Evolutionary conservation across 1,140 invertebrate genomes (phyloP).

Genomic region (Physella acuta): DNA sequence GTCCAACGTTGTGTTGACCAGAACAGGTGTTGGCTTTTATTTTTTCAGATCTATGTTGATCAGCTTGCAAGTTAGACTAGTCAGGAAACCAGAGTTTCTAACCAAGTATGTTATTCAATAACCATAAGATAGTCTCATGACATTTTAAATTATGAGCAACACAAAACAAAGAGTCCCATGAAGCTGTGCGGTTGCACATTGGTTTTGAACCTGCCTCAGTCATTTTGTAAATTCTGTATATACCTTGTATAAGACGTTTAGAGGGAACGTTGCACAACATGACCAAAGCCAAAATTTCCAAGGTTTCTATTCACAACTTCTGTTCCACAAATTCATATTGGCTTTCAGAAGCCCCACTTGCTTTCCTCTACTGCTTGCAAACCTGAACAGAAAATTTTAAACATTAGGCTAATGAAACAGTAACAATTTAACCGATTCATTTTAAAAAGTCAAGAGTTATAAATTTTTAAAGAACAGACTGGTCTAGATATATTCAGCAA

Average conservation of each 20-base stretch:
- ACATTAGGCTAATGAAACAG: no score
- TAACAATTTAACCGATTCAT: no score
- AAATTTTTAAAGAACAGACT: no score
- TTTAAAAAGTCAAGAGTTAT: no score
- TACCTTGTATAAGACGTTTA: no score
- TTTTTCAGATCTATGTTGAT: constrained; percentile 39
- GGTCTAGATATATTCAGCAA: no score
- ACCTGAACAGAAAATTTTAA: no score
- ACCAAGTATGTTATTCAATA: constrained; percentile 64
- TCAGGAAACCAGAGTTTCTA: constrained; percentile 48
- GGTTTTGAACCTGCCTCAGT: no score
- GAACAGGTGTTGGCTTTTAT: constrained; percentile 60
- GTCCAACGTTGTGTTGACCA: constrained; percentile 56
- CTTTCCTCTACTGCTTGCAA: constrained; percentile 45
- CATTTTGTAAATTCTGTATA: no score
- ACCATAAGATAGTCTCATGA: constrained; percentile 66
- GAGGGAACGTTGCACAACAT: constrained; percentile 70
- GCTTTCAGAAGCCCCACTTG: constrained; percentile 72
- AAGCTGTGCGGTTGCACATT: no score
- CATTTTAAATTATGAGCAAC: constrained; percentile 72
- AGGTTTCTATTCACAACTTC: constrained; percentile 76
- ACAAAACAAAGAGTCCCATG: constrained; percentile 71
- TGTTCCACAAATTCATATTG: constrained; percentile 84
- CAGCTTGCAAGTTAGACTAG: constrained; percentile 31
- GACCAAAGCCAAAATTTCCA: constrained; percentile 83